These are phyloP conservation scores for Oxyscelio sp. DNA, from an alignment of 2,888 invertebrate genomes.

Conservation along the genomic window DNA sequence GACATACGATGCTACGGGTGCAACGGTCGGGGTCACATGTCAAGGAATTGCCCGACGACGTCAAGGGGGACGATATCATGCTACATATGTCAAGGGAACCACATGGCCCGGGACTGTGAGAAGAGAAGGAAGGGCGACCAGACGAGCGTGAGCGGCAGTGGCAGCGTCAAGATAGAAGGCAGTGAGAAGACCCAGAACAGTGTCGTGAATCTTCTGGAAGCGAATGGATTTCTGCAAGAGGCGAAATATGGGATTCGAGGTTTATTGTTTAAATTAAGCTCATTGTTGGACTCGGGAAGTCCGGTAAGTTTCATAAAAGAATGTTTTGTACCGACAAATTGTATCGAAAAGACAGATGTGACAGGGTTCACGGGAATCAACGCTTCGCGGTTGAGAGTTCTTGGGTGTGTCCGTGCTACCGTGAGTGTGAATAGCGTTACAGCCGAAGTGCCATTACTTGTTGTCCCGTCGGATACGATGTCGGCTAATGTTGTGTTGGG, in stretches of 20 bases:
- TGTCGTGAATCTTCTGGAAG: neutral
- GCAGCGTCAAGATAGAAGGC: too few species aligned
- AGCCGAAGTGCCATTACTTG: too few species aligned
- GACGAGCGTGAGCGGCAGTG: too few species aligned
- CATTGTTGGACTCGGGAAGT: constrained; percentile 7
- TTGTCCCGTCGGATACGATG: too few species aligned
- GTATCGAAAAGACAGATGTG: too few species aligned
- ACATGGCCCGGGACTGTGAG: neutral
- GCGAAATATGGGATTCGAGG: neutral
- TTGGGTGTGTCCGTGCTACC: constrained; percentile 13
- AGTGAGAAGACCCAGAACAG: too few species aligned
- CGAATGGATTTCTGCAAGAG: neutral
- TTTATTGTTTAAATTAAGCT: neutral
- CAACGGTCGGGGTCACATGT: neutral
- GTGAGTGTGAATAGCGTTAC: too few species aligned
- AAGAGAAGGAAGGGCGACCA: neutral
- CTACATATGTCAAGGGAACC: neutral
- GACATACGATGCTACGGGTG: constrained; percentile 1
- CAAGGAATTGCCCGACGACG: neutral
- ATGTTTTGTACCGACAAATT: too few species aligned
- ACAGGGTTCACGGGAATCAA: too few species aligned
- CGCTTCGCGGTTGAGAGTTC: neutral
- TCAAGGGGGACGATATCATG: neutral
- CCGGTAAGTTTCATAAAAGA: constrained; percentile 7
- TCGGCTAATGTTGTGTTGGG: too few species aligned